Percentiles rank a stretch among this genome's conserved stretches.
Evolutionary conservation across 2,888 invertebrate genomes (phyloP).

Genomic region (Diplazon laetatorius): DNA sequence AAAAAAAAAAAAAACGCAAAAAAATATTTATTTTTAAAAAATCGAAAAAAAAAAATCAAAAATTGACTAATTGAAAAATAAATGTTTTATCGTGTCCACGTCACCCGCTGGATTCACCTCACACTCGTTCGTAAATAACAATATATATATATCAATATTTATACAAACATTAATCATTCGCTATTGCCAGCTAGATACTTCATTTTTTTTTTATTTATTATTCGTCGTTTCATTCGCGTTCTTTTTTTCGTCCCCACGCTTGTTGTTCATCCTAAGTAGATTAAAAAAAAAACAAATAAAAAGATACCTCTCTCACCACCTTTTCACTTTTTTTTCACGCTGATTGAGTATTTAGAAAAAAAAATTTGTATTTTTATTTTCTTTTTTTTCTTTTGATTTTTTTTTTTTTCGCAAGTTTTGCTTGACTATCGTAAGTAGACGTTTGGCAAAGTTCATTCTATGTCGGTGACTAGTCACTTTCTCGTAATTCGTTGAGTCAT

Average conservation of each 20-base stretch:
- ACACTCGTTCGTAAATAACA: constrained; percentile 60
- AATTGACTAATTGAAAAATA: constrained; percentile 42
- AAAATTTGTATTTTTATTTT: too few species aligned
- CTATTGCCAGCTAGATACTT: constrained; percentile 16
- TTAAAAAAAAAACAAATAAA: not conserved
- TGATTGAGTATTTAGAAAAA: too few species aligned
- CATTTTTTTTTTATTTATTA: not conserved
- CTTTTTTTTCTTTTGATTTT: too few species aligned
- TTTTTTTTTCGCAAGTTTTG: too few species aligned
- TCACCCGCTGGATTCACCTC: constrained; percentile 46
- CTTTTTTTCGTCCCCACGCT: not conserved
- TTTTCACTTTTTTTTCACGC: constrained; percentile 9
- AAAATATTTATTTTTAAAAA: not conserved
- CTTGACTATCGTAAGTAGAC: too few species aligned
- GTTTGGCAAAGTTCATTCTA: too few species aligned
- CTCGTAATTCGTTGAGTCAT: too few species aligned
- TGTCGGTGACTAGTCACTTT: too few species aligned
- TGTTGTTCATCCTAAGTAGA: too few species aligned
- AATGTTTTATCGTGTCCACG: constrained; percentile 47
- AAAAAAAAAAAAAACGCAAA: constrained; percentile 8
- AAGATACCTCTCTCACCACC: not conserved
- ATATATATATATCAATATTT: too few species aligned
- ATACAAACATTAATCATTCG: constrained; percentile 46
- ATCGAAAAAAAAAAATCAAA: constrained; percentile 1
- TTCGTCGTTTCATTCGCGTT: not conserved